Evolutionary conservation across 2,888 invertebrate species (phyloP), one percentile per base, ranked within the genome.

Genomic region (Trissolcus brochymenae): DNA sequence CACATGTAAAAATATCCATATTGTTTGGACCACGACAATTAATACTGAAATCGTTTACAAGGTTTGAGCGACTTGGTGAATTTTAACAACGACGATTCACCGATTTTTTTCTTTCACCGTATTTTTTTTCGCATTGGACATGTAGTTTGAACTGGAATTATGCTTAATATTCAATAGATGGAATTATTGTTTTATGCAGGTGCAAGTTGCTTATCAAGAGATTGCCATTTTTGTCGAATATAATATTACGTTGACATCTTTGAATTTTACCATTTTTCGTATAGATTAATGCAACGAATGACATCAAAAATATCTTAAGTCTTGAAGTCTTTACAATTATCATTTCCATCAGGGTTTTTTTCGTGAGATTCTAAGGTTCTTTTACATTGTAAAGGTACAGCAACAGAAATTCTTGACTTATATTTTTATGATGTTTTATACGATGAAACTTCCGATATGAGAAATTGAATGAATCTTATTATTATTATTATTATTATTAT

Each of bases 11-110:
- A 74, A 78, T 74, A 74, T 78, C 40, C 61, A 74, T 54, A 21
- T 66, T 65, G 62, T 78, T 74, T 78, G 70, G 74, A 78, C 70
- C 74, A 74, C 62, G 70, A 68, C 70, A 66, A 70, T 66, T 78
- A 78, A 78, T 78, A 78, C 74, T 78, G 78, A 74, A 74, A 74
- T 70, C 19, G 60, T 78, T 70, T 46, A 64, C 59, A 54, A 46
- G 6, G 41, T 75, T 75, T 76, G 76, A 76, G 76, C 76, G 70
- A 71, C 14, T 49, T 35, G 35, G 35, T 35, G 35, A 35, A 35
- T 35, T 35, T 11, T 1, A 35, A 35, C 2, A 25, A 25, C 25
- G 25, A 11, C 35, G 35, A 35, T 35, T 35, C 35, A 35, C 35
- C 35, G 9, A 1, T 9, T 35, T 35, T 35, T 35, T 7, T 35